phyloP scores from a whole-genome alignment of 2,113 vertebrate genomes.

The Microcebus ravelobensis region DNA sequence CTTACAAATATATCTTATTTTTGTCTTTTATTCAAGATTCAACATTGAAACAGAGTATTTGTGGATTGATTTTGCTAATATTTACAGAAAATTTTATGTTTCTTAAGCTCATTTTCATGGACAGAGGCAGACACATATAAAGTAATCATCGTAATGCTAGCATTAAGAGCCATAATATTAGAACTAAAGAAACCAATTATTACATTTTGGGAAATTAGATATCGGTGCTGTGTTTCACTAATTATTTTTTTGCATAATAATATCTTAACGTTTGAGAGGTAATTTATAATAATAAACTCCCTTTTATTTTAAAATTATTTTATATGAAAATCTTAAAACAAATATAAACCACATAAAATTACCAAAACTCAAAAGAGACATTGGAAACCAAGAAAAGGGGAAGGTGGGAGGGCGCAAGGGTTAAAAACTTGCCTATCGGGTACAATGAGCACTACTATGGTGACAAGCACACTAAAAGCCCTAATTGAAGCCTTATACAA shows the following conservation, averaged over 20 bases:
- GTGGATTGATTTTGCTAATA: neutral
- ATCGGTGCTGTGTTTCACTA: neutral
- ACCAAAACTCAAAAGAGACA: neutral
- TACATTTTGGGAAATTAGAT: neutral
- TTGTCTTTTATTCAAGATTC: neutral
- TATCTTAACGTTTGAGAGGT: neutral
- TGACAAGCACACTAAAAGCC: too few species aligned
- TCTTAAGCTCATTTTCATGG: neutral
- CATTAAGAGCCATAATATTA: neutral
- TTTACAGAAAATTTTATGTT: neutral
- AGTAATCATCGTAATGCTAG: neutral
- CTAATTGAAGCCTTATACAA: too few species aligned
- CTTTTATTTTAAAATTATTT: neutral
- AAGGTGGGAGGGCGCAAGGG: too few species aligned
- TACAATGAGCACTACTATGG: too few species aligned
- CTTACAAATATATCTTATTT: neutral
- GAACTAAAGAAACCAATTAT: neutral
- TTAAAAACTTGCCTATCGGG: too few species aligned
- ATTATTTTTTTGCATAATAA: neutral
- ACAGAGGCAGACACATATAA: neutral
- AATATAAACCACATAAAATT: neutral
- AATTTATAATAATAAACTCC: neutral
- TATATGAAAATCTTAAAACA: neutral
- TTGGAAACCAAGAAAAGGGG: too few species aligned
- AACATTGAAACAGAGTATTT: neutral